Percentiles rank a stretch among this genome's conserved stretches.
Conservation (phyloP, 1,140 invertebrate genomes). For the Platyscapa corneri region DNA sequence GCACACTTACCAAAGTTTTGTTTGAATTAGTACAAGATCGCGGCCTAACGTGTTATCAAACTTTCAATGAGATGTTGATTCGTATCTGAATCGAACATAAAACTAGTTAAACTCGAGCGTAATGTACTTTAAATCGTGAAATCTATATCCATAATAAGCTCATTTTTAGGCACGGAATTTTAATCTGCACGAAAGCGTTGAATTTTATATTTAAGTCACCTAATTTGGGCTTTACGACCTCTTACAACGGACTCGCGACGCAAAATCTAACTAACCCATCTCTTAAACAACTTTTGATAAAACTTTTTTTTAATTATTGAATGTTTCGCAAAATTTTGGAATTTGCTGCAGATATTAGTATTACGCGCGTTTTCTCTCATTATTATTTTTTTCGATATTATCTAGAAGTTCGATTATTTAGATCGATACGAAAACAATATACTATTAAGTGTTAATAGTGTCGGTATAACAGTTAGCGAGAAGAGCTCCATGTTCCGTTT, state of each 20-base stretch:
- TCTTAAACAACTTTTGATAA: background rate
- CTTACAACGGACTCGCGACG: background rate
- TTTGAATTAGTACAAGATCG: background rate
- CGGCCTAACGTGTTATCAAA: background rate
- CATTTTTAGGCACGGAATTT: background rate
- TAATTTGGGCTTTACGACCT: conserved; percentile 16
- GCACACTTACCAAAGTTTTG: background rate
- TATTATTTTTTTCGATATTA: background rate
- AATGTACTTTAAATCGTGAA: background rate
- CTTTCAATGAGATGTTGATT: background rate
- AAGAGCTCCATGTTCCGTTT: background rate
- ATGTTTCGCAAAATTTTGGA: background rate
- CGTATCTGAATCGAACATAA: background rate
- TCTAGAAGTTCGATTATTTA: background rate
- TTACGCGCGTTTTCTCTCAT: background rate
- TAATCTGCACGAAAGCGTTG: background rate
- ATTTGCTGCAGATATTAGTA: background rate
- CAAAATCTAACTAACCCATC: conserved; percentile 14
- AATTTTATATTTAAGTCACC: background rate
- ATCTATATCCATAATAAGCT: background rate
- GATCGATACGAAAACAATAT: background rate
- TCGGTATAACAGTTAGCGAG: background rate
- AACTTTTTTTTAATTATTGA: background rate
- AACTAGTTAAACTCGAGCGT: background rate
- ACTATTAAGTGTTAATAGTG: background rate